A percentile compares a stretch with the other conserved stretches of the same genome.
Conservation (phyloP, 2,797 vertebrate genomes). For the Danio choprae region DNA sequence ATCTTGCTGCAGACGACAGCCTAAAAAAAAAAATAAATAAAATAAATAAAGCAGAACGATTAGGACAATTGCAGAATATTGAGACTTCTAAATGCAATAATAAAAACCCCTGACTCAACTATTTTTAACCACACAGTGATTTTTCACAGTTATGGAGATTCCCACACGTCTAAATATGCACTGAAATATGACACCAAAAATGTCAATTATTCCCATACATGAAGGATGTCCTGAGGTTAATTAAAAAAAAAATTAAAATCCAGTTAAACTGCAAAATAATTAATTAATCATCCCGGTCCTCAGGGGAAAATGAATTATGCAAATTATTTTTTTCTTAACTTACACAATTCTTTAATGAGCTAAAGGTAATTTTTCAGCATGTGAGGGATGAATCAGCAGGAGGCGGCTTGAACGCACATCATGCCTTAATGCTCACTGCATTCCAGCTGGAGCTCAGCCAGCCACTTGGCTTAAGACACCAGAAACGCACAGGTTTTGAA, state of each 20-base stretch:
- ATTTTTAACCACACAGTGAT: conserved; percentile 22
- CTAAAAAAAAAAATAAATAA: neutral
- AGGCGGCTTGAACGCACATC: conserved; percentile 10
- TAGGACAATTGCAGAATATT: conserved; percentile 39
- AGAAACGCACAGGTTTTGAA: conserved; percentile 65
- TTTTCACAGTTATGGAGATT: conserved; percentile 6
- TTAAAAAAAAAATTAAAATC: neutral
- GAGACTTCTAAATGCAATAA: conserved; percentile 26
- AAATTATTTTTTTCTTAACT: conserved; percentile 63
- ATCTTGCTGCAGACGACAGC: conserved; percentile 47
- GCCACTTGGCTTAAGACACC: conserved; percentile 62
- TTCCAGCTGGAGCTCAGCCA: conserved; percentile 73
- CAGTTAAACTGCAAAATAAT: conserved; percentile 71
- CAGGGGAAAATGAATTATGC: conserved; percentile 76
- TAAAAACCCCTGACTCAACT: conserved; percentile 42
- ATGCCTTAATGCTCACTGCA: conserved; percentile 49
- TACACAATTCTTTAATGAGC: conserved; percentile 45
- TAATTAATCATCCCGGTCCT: conserved; percentile 74
- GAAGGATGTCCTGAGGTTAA: conserved; percentile 32
- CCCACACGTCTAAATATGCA: neutral
- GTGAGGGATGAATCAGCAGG: conserved; percentile 31
- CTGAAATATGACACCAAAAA: neutral
- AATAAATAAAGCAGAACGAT: neutral
- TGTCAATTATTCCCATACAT: neutral
- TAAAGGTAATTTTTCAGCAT: conserved; percentile 43